These are phyloP conservation scores for Limnodromus scolopaceus DNA, from an alignment of 2,797 vertebrate genomes.

Conservation along the genomic window DNA sequence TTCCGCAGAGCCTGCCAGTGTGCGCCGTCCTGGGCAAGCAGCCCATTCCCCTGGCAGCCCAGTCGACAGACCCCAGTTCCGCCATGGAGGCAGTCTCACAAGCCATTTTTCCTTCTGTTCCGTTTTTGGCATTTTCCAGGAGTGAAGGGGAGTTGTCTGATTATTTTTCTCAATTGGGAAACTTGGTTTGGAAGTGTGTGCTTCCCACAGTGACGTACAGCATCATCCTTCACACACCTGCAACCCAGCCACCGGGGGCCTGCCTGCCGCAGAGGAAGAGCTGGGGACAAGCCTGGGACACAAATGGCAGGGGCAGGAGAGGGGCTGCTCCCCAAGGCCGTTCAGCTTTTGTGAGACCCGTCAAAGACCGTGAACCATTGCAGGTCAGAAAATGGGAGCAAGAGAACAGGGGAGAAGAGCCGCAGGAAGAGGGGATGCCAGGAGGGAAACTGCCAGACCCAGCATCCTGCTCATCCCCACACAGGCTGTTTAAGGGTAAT, in stretches of 20 bases:
- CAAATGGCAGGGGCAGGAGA: rapidly evolving
- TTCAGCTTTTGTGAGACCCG: background rate
- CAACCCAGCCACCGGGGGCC: background rate
- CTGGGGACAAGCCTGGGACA: background rate
- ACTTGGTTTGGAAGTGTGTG: rapidly evolving
- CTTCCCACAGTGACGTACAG: background rate
- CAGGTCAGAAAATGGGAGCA: background rate
- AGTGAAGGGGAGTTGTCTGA: background rate
- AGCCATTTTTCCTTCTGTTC: background rate
- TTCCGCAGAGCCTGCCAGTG: rapidly evolving
- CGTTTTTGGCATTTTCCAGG: background rate
- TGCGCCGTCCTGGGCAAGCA: background rate
- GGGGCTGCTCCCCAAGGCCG: rapidly evolving
- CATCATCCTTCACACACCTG: background rate
- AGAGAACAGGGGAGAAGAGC: background rate
- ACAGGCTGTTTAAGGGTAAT: background rate
- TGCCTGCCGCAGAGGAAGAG: background rate
- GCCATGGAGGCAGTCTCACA: rapidly evolving
- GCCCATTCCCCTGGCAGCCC: rapidly evolving
- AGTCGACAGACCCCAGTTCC: background rate
- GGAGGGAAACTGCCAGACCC: background rate
- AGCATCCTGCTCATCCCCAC: background rate
- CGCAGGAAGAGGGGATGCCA: background rate
- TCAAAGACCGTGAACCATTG: background rate
- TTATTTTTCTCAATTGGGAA: background rate